These are phyloP conservation scores for Dugesia japonica DNA, from an alignment of 2,888 invertebrate genomes.

Conservation along the genomic window DNA sequence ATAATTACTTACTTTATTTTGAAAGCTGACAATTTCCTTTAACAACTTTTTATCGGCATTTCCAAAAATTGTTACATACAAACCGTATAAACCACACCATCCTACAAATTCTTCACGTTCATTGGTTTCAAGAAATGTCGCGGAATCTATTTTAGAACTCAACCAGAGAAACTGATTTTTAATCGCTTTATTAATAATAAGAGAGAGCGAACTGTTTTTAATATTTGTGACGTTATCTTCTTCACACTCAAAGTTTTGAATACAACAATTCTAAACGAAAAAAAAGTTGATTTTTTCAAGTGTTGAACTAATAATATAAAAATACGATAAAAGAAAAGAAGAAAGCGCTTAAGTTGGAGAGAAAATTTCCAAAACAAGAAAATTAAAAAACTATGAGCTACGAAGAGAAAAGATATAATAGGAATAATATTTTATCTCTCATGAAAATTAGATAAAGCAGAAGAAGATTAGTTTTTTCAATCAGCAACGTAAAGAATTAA, in stretches of 20 bases:
- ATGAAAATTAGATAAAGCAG: too few species aligned
- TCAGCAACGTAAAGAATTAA: too few species aligned
- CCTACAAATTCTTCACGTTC: constrained; percentile 41
- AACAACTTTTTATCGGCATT: constrained; percentile 62
- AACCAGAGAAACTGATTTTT: neutral
- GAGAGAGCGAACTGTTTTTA: neutral
- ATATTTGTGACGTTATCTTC: neutral
- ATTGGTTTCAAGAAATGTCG: constrained; percentile 36
- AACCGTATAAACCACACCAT: constrained; percentile 45
- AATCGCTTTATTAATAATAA: neutral
- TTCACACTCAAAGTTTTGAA: neutral
- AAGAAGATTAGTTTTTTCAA: too few species aligned
- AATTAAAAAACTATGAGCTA: too few species aligned
- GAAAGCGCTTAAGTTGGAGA: too few species aligned
- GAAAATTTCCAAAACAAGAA: too few species aligned
- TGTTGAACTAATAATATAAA: too few species aligned
- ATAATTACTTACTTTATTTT: constrained; percentile 20
- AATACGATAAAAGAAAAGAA: too few species aligned
- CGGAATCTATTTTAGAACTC: neutral
- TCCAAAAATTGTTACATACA: constrained; percentile 55
- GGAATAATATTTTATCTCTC: too few species aligned
- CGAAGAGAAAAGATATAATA: too few species aligned
- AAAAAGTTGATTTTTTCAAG: too few species aligned
- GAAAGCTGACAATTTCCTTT: constrained; percentile 5
- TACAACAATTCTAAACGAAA: constrained; percentile 20